phyloP scores from a whole-genome alignment of 2,113 vertebrate genomes.

The Sander vitreus region DNA sequence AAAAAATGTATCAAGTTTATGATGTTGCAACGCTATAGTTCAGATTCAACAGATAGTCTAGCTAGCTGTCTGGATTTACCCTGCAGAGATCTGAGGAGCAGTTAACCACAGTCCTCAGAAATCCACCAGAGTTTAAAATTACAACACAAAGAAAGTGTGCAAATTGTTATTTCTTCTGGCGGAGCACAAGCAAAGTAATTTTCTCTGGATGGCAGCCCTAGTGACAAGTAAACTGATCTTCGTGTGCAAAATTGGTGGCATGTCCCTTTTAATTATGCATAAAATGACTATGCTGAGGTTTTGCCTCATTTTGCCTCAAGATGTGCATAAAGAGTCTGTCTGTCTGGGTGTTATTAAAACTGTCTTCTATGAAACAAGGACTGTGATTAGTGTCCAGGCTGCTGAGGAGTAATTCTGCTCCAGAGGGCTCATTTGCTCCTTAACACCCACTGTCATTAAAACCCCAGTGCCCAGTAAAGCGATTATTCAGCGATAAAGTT shows the following conservation, averaged over 20 bases:
- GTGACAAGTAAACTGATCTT: not conserved
- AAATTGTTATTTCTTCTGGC: no score
- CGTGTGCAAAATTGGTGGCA: not conserved
- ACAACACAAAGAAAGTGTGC: no score
- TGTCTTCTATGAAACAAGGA: constrained; percentile 52
- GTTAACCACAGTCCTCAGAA: no score
- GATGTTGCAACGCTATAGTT: no score
- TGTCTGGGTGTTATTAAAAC: constrained; percentile 24
- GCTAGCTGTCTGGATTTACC: no score
- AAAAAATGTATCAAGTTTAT: no score
- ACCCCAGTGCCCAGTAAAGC: constrained; percentile 63
- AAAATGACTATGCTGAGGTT: not conserved
- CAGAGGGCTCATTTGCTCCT: constrained; percentile 62
- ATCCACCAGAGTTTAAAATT: no score
- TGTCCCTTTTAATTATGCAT: constrained; percentile 21
- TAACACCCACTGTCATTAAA: constrained; percentile 71
- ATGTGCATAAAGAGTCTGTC: constrained; percentile 9
- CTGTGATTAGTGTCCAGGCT: constrained; percentile 68
- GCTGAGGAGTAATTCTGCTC: constrained; percentile 56
- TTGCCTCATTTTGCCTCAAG: not conserved
- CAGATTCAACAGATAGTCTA: no score
- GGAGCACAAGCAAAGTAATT: no score
- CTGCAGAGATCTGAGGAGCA: no score
- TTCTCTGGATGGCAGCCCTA: no score
- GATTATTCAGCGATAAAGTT: constrained; percentile 81